Evolutionary conservation across 2,797 vertebrate genomes (phyloP).

Genomic region (Danionella dracula): DNA sequence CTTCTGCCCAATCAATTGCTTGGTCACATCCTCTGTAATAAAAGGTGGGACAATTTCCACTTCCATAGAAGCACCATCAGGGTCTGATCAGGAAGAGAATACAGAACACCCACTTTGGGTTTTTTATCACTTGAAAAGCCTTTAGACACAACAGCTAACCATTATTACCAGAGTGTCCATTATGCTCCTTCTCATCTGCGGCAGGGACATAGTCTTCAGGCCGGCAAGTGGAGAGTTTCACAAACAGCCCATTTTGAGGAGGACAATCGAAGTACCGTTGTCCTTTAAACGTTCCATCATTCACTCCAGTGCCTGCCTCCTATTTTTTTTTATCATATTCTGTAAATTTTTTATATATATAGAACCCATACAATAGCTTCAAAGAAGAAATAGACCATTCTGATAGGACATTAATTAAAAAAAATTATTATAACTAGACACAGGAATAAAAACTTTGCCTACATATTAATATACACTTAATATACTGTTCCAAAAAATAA

Average conservation of each 20-base stretch:
- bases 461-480: no score
- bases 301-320: conserved; percentile 72
- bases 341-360: no score
- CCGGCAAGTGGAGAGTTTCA: conserved; percentile 71
- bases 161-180: conserved; percentile 25
- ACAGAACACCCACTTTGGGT: not conserved
- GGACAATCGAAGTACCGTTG: conserved; percentile 65
- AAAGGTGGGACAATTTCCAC: conserved; percentile 67
- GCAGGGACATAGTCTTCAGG: conserved; percentile 72
- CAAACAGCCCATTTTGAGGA: conserved; percentile 68
- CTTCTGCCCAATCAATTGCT: conserved; percentile 72
- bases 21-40: conserved; percentile 58
- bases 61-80: not conserved
- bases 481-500: not conserved
- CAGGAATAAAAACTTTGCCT: no score
- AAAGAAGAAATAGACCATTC: no score
- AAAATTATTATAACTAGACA: no score
- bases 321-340: no score
- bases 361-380: no score
- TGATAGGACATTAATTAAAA: no score
- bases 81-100: conserved; percentile 47
- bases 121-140: no score
- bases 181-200: not conserved
- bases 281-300: conserved; percentile 64
- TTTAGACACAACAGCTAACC: not conserved